Base-by-base conservation (phyloP, 2,113 vertebrate genomes). In the Sciurus niger region DNA sequence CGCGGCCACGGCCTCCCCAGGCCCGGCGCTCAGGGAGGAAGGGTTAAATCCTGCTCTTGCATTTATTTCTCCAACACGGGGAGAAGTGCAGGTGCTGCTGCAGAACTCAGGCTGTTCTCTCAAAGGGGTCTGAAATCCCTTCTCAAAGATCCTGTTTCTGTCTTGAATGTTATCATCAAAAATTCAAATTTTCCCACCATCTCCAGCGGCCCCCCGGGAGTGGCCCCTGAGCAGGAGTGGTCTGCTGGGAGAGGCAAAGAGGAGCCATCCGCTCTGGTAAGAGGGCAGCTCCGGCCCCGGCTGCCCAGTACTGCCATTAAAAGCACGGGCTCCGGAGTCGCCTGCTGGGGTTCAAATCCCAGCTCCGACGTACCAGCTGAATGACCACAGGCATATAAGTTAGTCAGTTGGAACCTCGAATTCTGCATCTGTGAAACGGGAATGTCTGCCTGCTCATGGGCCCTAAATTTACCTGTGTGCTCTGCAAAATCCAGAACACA, bases 1-100 rank as follows among this genome's bases (percentile, higher is more conserved):
- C 4, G 0, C 5, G 0, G 2, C 18, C 8, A 12, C 48, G 2
- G 2, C 30, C 18, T 51, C 40, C 16, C 37, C 20, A 25, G 37
- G 46, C 30, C 77, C 34, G 12, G n/a, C 18, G 20, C 72, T 78
- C 32, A 4, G 40, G 18, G 55, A 22, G 37, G 12, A 12, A 53
- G 32, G 43, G 9, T 43, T 16, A 12, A 34, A 74, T 48, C 43
- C 20, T n/a, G 18, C 48, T 22, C 78, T 37, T 12, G 1, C 11
- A 11, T 68, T 10, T 65, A 12, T 76, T 10, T 55, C 73, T 80
- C 84, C 30, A 25, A 5, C 8, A 3, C 0, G 0, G 28, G 30
- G 4, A 37, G 73, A 8, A 6, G n/a, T 0, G 30, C 17, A 2
- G 24, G 60, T 32, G 53, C 65, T 43, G 25, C 46, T 4, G 4